Percentiles rank a stretch among this genome's conserved stretches.
Evolutionary conservation across 2,888 invertebrate species (phyloP).

Genomic region (Bruchidius siliquastri): DNA sequence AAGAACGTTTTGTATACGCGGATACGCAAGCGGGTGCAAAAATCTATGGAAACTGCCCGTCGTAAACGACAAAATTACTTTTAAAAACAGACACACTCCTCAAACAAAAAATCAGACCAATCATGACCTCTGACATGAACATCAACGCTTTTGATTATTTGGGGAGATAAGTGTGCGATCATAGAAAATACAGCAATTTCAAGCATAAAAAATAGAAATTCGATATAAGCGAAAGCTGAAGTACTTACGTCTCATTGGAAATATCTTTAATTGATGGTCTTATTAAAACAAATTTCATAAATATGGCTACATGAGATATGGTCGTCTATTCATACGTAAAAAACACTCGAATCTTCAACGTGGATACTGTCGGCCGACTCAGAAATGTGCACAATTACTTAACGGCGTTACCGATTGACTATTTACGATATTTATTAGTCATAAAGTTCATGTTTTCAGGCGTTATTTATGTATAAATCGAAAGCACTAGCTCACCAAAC

Average conservation of each 20-base stretch:
- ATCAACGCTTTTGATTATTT: slow-evolving; percentile 13
- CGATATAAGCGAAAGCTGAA: background rate
- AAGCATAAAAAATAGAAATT: background rate
- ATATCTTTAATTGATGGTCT: slow-evolving; percentile 33
- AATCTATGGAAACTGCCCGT: background rate
- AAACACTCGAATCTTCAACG: slow-evolving; percentile 22
- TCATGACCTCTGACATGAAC: slow-evolving; percentile 35
- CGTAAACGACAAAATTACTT: slow-evolving; percentile 1
- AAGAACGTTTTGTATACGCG: background rate
- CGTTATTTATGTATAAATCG: slow-evolving; percentile 35
- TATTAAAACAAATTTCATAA: slow-evolving; percentile 49
- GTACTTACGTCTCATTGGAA: slow-evolving; percentile 42
- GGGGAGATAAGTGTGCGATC: background rate
- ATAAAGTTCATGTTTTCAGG: slow-evolving; percentile 23
- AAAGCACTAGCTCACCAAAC: slow-evolving; percentile 58
- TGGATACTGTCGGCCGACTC: slow-evolving; percentile 18
- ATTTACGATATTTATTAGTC: slow-evolving; percentile 17
- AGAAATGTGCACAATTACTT: slow-evolving; percentile 15
- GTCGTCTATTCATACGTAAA: slow-evolving; percentile 29
- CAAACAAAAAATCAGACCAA: slow-evolving; percentile 25
- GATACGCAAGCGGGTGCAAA: background rate
- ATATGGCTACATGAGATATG: slow-evolving; percentile 56
- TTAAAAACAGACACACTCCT: background rate
- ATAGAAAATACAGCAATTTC: background rate
- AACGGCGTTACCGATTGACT: slow-evolving; percentile 12